Conservation (phyloP, 1,140 invertebrate genomes). For the Himalopsyche phryganea region DNA sequence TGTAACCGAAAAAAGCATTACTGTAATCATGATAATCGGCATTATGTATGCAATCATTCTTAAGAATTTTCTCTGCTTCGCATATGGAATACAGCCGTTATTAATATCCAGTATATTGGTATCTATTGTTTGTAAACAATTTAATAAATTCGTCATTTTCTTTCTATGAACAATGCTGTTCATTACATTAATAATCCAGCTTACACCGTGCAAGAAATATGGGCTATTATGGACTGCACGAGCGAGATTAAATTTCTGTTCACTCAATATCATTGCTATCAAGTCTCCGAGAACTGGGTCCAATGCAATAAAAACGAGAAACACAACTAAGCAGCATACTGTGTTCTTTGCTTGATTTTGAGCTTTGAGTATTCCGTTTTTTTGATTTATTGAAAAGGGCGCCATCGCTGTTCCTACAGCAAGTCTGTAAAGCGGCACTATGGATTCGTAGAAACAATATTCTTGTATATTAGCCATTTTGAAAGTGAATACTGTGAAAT, state of each 20-base stretch:
- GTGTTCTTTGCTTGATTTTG: neutral
- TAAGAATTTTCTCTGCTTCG: too few species aligned
- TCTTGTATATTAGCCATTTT: conserved; percentile 6
- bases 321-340: neutral
- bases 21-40: neutral
- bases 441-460: conserved; percentile 1
- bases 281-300: neutral
- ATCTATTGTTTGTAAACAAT: too few species aligned
- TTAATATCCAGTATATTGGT: too few species aligned
- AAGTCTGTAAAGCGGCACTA: conserved; percentile 16
- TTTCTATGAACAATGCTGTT: too few species aligned
- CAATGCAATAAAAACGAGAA: neutral
- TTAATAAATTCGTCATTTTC: too few species aligned
- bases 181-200: conserved; percentile 1
- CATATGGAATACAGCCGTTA: too few species aligned
- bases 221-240: neutral
- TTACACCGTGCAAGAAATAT: conserved; percentile 1
- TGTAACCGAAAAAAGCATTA: neutral
- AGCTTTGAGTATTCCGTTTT: neutral
- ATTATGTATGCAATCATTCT: neutral
- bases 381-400: conserved; percentile 13
- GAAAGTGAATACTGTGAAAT: neutral
- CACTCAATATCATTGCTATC: neutral
- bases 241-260: neutral
- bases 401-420: conserved; percentile 13